A percentile compares a stretch with the other conserved stretches of the same genome.
phyloP scores from a whole-genome alignment of 2,888 invertebrate species.

The Agapostemon virescens region DNA sequence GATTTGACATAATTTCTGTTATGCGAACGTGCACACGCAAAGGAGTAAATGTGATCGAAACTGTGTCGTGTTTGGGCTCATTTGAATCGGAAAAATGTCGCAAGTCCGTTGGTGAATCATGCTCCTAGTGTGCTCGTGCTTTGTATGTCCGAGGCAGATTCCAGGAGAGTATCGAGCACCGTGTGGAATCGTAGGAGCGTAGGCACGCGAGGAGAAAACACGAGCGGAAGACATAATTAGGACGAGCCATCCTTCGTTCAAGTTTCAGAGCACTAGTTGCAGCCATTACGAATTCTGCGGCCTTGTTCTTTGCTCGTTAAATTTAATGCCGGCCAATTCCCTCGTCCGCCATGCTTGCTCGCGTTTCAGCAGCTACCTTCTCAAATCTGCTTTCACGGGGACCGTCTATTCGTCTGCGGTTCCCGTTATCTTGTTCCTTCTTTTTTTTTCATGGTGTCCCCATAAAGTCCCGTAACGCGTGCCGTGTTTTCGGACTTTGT shows the following conservation, averaged over 20 bases:
- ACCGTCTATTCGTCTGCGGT: conserved; percentile 2
- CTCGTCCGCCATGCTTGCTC: conserved; percentile 11
- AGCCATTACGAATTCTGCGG: conserved; percentile 51
- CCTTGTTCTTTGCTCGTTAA: conserved; percentile 49
- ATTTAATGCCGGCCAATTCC: conserved; percentile 26
- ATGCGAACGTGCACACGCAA: too few relatives aligned
- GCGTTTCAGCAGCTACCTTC: conserved; percentile 18
- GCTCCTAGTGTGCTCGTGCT: background rate
- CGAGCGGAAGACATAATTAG: conserved; percentile 30
- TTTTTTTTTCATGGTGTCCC: background rate
- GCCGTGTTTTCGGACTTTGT: background rate
- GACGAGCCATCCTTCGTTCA: conserved; percentile 40
- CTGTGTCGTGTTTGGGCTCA: background rate
- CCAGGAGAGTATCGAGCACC: background rate
- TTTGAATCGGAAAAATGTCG: background rate
- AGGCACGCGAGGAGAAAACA: conserved; percentile 26
- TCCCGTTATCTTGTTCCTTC: background rate
- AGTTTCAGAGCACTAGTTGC: conserved; percentile 28
- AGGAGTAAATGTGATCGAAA: background rate
- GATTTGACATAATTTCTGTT: too few relatives aligned
- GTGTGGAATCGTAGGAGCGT: background rate
- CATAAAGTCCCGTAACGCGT: background rate
- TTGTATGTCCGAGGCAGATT: background rate
- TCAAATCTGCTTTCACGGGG: conserved; percentile 34
- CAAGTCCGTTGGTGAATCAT: background rate